Base-by-base conservation (phyloP, 2,797 vertebrate genomes). In the Rhodeus uyekii region DNA sequence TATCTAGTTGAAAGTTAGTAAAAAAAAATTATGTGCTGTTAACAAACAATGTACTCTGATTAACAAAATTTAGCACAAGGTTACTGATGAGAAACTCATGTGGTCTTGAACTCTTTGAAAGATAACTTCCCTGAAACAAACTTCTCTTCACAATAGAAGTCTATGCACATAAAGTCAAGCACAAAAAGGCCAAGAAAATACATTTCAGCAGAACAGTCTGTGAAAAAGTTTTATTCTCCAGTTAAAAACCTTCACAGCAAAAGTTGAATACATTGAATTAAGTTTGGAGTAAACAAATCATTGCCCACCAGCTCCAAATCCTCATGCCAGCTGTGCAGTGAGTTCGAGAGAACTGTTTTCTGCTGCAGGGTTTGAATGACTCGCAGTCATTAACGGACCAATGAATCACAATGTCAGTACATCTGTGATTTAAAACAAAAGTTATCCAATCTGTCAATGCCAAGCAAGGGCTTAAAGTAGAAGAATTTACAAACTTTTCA, bases 321-420 rank as follows among this genome's bases (percentile, higher is more conserved):
- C 12, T 24, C 7, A 65, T n/a, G 0, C 61, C 76, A 78, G 44
- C 42, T 50, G 42, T 65, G 42, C 13, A 1, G 8, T 48, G 22
- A 18, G 13, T 78, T 64, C 12, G 22, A 77, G 13, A 77, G 7
- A 13, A 4, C 18, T 64, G 60, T 10, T 77, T 76, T 4, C 58
- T 48, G 60, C 75, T 64, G 64, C 29, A 36, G 61, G 76, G 61
- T n/a, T 65, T 64, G 16, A 65, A 38, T 65, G 22, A 36, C 61
- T 44, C 61, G 39, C 10, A 77, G 22, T 64, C 60, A 64, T 64
- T 50, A 77, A 65, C 32, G 14, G 8, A 50, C 32, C 63, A 53
- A 27, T 29, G 16, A 29, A 78, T 39, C 24, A 32, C 7, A 68
- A 42, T 44, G 18, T 58, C 36, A 42, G 58, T 60, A 27, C 24